Percentiles rank a stretch among this genome's conserved stretches.
Conservation (phyloP, 2,888 invertebrate genomes). For the Tinea pellionella region DNA sequence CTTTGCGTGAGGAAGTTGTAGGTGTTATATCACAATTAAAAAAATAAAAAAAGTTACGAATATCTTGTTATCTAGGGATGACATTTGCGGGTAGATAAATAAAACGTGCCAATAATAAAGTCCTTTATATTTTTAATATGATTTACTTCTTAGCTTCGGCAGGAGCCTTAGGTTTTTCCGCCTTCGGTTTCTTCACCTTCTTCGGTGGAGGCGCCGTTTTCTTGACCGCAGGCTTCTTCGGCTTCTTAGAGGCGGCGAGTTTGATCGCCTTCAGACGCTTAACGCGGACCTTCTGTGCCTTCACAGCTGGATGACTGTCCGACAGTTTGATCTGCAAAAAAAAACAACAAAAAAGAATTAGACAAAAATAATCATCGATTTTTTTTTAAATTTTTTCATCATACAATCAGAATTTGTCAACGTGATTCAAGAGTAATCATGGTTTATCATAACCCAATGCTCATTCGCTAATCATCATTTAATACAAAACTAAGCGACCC, state of each 20-base stretch:
- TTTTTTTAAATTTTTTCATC: background rate
- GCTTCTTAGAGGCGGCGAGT: conserved; percentile 62
- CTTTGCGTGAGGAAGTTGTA: too few species aligned
- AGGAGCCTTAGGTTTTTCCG: conserved; percentile 20
- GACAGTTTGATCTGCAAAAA: conserved; percentile 54
- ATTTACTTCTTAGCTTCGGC: background rate
- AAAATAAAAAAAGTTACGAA: too few species aligned
- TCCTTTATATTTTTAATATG: background rate
- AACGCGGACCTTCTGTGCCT: conserved; percentile 58
- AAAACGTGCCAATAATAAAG: background rate
- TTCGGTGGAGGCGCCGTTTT: conserved; percentile 56
- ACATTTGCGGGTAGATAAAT: background rate
- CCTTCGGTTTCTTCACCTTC: conserved; percentile 37
- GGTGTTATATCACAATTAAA: too few species aligned
- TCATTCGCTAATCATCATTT: conserved; percentile 58
- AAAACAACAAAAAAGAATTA: background rate
- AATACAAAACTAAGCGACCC: background rate
- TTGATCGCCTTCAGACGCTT: conserved; percentile 62
- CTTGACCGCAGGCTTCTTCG: conserved; percentile 60
- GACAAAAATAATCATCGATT: background rate
- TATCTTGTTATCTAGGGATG: too few species aligned
- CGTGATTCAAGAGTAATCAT: conserved; percentile 57
- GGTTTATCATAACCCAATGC: conserved; percentile 63
- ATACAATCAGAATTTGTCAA: conserved; percentile 53
- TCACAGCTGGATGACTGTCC: conserved; percentile 51